These are phyloP conservation scores for Bufo bufo DNA, from an alignment of 2,113 vertebrate genomes.

Conservation along the genomic window DNA sequence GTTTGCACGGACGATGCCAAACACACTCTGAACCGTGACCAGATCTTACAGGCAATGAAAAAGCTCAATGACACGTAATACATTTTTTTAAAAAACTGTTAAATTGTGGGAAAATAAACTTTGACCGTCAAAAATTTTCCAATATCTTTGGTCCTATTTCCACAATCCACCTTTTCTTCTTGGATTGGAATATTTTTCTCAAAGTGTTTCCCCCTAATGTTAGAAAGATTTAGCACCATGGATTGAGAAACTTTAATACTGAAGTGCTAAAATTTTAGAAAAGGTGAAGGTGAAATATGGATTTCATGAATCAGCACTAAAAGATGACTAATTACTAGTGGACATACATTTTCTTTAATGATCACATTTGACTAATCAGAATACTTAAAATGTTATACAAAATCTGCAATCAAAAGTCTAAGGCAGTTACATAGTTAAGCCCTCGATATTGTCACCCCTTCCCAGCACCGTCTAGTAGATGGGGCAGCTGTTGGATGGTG, in stretches of 20 bases:
- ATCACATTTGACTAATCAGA: background rate
- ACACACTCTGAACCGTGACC: background rate
- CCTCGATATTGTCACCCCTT: background rate
- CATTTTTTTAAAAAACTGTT: background rate
- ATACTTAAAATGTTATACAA: background rate
- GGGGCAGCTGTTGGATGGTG: too few relatives aligned
- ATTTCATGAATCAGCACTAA: background rate
- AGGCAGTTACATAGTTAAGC: background rate
- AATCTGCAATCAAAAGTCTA: background rate
- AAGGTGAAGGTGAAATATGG: background rate
- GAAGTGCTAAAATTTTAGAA: background rate
- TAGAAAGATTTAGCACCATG: constrained; percentile 23
- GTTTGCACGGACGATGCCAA: constrained; percentile 79
- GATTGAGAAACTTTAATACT: constrained; percentile 12
- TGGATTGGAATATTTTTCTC: background rate
- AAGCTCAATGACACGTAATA: background rate
- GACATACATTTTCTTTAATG: background rate
- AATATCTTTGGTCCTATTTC: background rate
- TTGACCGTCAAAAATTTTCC: background rate
- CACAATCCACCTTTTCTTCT: background rate
- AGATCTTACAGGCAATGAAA: constrained; percentile 13
- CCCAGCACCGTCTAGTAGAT: background rate
- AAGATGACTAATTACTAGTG: background rate
- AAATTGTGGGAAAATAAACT: background rate
- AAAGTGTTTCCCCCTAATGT: background rate